Evolutionary conservation across 2,888 invertebrate genomes (phyloP), one percentile per base, ranked within the genome.

Genomic region (Clostera curtula): DNA sequence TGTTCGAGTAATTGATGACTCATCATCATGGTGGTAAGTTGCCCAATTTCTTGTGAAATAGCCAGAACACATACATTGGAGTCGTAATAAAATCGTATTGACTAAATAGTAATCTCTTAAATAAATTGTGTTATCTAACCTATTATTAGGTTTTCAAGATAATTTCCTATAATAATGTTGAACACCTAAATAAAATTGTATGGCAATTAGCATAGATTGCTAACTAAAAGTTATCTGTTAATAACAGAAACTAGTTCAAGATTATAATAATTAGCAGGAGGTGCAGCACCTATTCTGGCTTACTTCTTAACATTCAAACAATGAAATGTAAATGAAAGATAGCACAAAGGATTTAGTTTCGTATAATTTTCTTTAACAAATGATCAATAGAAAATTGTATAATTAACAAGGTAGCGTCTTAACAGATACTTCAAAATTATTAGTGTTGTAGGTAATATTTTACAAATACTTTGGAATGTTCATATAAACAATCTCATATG

Each of bases 321-420:
- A 45, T 40, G 34, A 25, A 18, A 29, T 8, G 31, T 34, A 49
- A 59, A 61, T 55, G 43, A 79, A 79, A 77, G 53, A 79, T 63
- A 71, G 38, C 35, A 24, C 28, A 69, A 80, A 80, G 80, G 79
- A 82, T 83, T 83, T 82, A 82, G 83, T 83, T 82, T 83, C 80
- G 68, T 83, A 82, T 83, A 83, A 83, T 83, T 83, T 83, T 83
- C 82, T 82, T 82, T 82, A 83, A 83, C 83, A 83, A 83, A 83
- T 83, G 79, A 82, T 83, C 83, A 83, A 83, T 83, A 83, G 82
- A 83, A 83, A 83, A 83, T 80, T 83, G 82, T 80, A 83, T 82
- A 82, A 82, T 83, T 80, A 83, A 83, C 83, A 83, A 83, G 67
- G 82, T 79, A 82, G 80, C 70, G 68, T 80, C 82, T 82, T 82